These are phyloP conservation scores for Allacma fusca DNA, from an alignment of 2,888 invertebrate genomes.

Conservation along the genomic window DNA sequence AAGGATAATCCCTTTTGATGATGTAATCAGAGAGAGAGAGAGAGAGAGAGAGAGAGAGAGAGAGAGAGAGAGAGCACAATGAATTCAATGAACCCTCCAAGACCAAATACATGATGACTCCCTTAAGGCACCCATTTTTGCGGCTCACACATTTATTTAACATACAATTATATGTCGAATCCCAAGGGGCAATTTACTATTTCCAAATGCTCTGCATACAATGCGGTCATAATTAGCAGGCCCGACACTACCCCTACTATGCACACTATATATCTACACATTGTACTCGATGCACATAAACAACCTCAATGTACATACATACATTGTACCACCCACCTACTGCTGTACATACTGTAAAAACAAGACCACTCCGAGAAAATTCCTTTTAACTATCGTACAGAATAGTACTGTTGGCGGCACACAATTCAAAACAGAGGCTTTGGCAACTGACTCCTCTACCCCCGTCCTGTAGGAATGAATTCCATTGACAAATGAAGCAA, in stretches of 20 bases:
- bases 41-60: background rate
- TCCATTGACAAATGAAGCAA: background rate
- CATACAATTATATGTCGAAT: background rate
- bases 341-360: background rate
- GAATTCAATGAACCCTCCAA: slow-evolving; percentile 11
- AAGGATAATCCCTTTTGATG: slow-evolving; percentile 16
- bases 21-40: slow-evolving; percentile 6
- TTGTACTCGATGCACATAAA: no score
- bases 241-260: no score
- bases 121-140: slow-evolving; percentile 16
- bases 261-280: no score
- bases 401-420: no score
- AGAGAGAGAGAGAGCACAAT: background rate
- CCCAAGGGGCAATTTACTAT: background rate
- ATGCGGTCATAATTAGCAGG: background rate
- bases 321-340: background rate
- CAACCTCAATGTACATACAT: background rate
- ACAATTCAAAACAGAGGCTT: no score
- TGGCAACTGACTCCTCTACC: no score
- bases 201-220: slow-evolving; percentile 1
- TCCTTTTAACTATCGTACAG: background rate
- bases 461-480: no score
- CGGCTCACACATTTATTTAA: slow-evolving; percentile 8
- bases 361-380: slow-evolving; percentile 2
- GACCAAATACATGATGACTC: slow-evolving; percentile 14